Conservation (phyloP, 2,888 invertebrate species). For the Nymphalis polychloros region DNA sequence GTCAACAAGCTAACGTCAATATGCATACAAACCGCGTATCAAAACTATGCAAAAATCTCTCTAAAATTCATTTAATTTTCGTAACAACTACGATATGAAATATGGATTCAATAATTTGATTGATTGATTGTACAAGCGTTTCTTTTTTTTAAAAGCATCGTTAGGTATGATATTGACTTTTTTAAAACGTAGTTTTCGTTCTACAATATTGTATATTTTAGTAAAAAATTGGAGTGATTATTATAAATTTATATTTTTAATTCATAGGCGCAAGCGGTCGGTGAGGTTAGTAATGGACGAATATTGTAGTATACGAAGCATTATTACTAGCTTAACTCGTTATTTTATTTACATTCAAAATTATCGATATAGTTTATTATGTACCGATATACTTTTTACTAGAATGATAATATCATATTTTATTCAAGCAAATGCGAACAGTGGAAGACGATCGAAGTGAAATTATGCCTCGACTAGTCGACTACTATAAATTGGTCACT, state of each 20-base stretch:
- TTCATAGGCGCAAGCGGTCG: conserved; percentile 24
- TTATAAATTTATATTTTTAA: conserved; percentile 11
- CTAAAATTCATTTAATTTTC: conserved; percentile 39
- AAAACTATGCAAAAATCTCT: conserved; percentile 51
- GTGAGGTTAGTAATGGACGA: conserved; percentile 31
- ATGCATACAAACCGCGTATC: conserved; percentile 45
- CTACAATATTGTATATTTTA: conserved; percentile 16
- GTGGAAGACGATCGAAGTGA: conserved; percentile 51
- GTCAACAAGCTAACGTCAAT: conserved; percentile 21
- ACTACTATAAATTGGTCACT: conserved; percentile 56
- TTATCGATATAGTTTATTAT: neutral
- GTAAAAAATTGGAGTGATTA: conserved; percentile 5
- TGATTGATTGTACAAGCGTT: conserved; percentile 17
- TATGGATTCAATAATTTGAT: conserved; percentile 5
- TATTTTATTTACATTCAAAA: neutral
- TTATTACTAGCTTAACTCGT: neutral
- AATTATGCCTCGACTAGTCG: conserved; percentile 39
- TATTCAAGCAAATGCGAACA: conserved; percentile 13
- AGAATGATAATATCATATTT: neutral
- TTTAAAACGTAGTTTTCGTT: neutral
- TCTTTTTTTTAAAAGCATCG: conserved; percentile 5
- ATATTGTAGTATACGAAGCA: conserved; percentile 17
- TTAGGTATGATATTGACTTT: neutral
- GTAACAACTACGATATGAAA: neutral
- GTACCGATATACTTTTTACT: neutral